A percentile compares a stretch with the other conserved stretches of the same genome.
These are phyloP conservation scores for Podarcis siculus DNA, from an alignment of 2,797 vertebrate genomes.

Conservation along the genomic window DNA sequence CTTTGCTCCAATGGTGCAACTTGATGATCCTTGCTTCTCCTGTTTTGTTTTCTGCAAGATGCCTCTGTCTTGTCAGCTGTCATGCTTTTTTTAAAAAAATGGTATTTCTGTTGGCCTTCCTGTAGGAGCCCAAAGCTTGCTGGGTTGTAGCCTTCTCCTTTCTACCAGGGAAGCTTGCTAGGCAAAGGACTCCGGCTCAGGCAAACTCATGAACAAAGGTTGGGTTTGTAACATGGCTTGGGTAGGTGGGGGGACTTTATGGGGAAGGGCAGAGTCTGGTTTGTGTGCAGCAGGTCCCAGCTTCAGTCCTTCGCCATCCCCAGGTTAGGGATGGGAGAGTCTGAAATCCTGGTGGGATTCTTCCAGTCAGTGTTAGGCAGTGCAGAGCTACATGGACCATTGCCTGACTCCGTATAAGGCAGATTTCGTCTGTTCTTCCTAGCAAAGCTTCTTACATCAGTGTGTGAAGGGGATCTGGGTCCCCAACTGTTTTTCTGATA, in stretches of 20 bases:
- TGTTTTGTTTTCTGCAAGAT: background rate
- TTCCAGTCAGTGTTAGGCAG: no score
- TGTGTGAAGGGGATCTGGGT: background rate
- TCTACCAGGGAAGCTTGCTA: background rate
- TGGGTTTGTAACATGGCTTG: background rate
- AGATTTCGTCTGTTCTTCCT: no score
- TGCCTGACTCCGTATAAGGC: no score
- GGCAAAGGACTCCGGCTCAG: background rate
- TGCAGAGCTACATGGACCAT: no score
- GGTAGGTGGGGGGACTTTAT: background rate
- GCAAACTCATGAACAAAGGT: background rate
- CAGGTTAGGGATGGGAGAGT: no score
- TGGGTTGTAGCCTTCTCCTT: background rate
- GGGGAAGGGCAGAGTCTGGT: background rate
- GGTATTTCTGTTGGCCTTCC: background rate
- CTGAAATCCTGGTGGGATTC: no score
- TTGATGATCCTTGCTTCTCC: background rate
- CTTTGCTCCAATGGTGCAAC: background rate
- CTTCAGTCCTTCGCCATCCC: no score
- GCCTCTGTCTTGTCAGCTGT: background rate
- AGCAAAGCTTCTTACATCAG: background rate
- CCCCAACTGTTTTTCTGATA: background rate
- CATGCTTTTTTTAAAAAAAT: background rate
- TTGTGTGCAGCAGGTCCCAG: background rate
- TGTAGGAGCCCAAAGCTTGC: background rate